These are phyloP conservation scores for Nomada flava DNA, from an alignment of 2,888 invertebrate genomes.

Conservation along the genomic window DNA sequence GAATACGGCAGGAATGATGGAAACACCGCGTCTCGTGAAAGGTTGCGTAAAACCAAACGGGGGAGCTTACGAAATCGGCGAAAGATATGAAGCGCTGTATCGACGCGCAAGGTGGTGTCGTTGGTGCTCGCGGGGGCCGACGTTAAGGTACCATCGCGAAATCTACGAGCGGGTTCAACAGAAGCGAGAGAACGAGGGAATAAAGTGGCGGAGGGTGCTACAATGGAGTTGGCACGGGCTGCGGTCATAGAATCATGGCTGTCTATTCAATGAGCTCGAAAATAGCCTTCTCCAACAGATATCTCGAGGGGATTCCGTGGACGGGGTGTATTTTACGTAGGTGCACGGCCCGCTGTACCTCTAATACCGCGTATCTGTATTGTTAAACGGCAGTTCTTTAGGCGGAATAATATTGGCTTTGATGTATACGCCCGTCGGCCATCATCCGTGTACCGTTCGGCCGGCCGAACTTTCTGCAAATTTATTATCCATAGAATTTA, in stretches of 20 bases:
- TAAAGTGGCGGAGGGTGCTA: constrained; percentile 81
- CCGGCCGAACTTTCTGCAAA: constrained; percentile 25
- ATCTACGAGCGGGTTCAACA: constrained; percentile 74
- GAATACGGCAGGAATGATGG: not conserved
- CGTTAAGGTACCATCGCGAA: constrained; percentile 70
- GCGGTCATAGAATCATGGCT: constrained; percentile 84
- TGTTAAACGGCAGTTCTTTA: constrained; percentile 71
- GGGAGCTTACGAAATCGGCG: not conserved
- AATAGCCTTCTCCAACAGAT: constrained; percentile 83
- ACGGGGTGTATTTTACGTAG: constrained; percentile 81
- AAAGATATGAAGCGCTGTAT: not conserved
- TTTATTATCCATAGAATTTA: constrained; percentile 11
- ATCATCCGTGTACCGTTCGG: constrained; percentile 27
- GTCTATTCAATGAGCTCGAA: constrained; percentile 84
- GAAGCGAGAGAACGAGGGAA: constrained; percentile 79
- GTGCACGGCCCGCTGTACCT: constrained; percentile 75
- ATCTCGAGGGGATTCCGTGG: constrained; percentile 77
- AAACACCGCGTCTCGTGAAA: not conserved
- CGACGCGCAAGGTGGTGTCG: constrained; percentile 65
- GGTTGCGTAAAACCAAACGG: too few species aligned
- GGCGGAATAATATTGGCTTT: constrained; percentile 46
- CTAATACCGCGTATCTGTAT: constrained; percentile 76
- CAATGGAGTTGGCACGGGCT: constrained; percentile 84
- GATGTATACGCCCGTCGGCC: constrained; percentile 15
- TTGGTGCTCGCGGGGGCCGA: constrained; percentile 68